Base-by-base conservation (phyloP, 2,888 invertebrate species). In the Timema podura region DNA sequence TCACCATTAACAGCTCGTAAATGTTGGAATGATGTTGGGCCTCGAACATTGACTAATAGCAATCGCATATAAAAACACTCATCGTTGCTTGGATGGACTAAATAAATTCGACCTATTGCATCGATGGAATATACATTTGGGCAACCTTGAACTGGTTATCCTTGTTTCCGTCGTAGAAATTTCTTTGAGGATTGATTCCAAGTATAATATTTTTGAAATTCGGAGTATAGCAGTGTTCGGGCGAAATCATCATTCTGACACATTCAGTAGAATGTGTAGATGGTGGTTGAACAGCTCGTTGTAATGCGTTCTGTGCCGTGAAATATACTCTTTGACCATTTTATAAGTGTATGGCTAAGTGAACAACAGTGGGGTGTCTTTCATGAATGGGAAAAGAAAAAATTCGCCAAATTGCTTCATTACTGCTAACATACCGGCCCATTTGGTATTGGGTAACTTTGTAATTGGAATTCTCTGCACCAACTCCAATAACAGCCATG, bases 1-100 rank as follows among this genome's bases (percentile, higher is more conserved):
- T 65, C 49, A 74, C 78, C 79, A 77, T 81, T 74, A 64, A 81
- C 77, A 71, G 79, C 81, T 77, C 79, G 72, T 64, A 81, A 70
- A 59, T 72, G 46, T 74, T 75, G 11, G 68, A 78, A 79, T n/a
- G n/a, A n/a, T n/a, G n/a, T n/a, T n/a, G n/a, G n/a, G n/a, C n/a
- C n/a, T n/a, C n/a, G n/a, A n/a, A n/a, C n/a, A n/a, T n/a, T n/a
- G n/a, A n/a, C n/a, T n/a, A n/a, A n/a, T n/a, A n/a, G n/a, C n/a
- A n/a, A n/a, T n/a, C n/a, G n/a, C n/a, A n/a, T n/a, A n/a, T n/a
- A n/a, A n/a, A n/a, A n/a, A n/a, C n/a, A n/a, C n/a, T n/a, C n/a
- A n/a, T n/a, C n/a, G n/a, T n/a, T n/a, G n/a, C n/a, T n/a, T n/a
- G n/a, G n/a, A n/a, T n/a, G n/a, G n/a, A n/a, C n/a, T n/a, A n/a